These are phyloP conservation scores for Phaenicophaeus curvirostris DNA, from an alignment of 2,797 vertebrate species.

Conservation along the genomic window DNA sequence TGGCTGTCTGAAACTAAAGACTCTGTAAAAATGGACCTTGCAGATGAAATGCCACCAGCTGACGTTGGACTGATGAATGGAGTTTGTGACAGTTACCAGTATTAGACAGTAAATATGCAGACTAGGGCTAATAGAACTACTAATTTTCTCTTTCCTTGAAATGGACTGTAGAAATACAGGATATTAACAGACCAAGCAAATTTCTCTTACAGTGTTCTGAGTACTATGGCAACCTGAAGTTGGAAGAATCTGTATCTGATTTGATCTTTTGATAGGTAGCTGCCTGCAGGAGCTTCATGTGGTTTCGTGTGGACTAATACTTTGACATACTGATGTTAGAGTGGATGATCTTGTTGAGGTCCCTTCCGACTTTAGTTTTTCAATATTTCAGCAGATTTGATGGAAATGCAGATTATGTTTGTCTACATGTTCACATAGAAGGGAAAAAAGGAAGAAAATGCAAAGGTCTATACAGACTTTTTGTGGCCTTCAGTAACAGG, in stretches of 20 bases:
- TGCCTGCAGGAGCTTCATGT: background rate
- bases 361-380: background rate
- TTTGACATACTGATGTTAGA: background rate
- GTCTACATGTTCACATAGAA: background rate
- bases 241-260: background rate
- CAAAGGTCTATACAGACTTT: background rate
- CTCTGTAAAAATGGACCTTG: background rate
- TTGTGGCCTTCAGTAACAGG: background rate
- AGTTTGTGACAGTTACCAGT: background rate
- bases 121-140: background rate
- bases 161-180: background rate
- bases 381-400: background rate
- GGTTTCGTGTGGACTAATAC: too few species aligned
- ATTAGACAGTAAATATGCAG: background rate
- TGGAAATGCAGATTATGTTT: background rate
- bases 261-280: background rate
- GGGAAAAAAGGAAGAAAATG: background rate
- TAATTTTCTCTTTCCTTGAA: background rate
- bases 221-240: background rate
- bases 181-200: background rate
- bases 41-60: background rate
- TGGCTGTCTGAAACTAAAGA: background rate
- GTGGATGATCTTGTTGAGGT: background rate
- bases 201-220: accelerated
- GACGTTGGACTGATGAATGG: background rate